Conservation (phyloP, 1,140 invertebrate genomes). For the Drosophila grimshawi region DNA sequence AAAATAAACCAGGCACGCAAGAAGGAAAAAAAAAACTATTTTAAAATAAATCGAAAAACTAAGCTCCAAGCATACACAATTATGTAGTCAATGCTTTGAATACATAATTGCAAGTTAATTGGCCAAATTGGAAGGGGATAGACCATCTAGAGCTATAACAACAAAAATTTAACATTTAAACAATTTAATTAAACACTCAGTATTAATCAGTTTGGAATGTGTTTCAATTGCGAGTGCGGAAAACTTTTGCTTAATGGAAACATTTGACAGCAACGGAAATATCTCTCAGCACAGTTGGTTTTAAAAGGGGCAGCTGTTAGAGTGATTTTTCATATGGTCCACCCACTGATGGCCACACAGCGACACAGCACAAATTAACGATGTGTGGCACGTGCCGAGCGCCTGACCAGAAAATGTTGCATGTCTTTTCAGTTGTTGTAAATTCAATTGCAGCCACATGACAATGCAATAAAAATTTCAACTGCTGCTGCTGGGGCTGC, state of each 20-base stretch:
- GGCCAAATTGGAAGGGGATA: slow-evolving; percentile 16
- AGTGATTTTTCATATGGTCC: slow-evolving; percentile 31
- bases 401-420: slow-evolving; percentile 73
- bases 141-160: background rate
- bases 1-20: slow-evolving; percentile 44
- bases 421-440: slow-evolving; percentile 69
- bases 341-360: slow-evolving; percentile 9
- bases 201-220: slow-evolving; percentile 46
- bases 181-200: slow-evolving; percentile 48
- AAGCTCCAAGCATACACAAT: slow-evolving; percentile 21
- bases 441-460: slow-evolving; percentile 74
- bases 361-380: slow-evolving; percentile 24
- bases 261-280: slow-evolving; percentile 59
- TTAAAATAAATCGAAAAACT: slow-evolving; percentile 23
- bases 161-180: slow-evolving; percentile 18
- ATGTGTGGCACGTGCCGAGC: slow-evolving; percentile 58
- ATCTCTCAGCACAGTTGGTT: slow-evolving; percentile 42
- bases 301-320: slow-evolving; percentile 26
- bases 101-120: slow-evolving; percentile 41
- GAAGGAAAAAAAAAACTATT: slow-evolving; percentile 24
- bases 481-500: slow-evolving; percentile 13
- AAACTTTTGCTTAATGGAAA: slow-evolving; percentile 40
- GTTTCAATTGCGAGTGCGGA: slow-evolving; percentile 16
- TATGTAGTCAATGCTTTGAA: slow-evolving; percentile 17
- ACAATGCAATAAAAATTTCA: slow-evolving; percentile 73